Conservation (phyloP, 1,140 invertebrate genomes). For the Orussus abietinus region DNA sequence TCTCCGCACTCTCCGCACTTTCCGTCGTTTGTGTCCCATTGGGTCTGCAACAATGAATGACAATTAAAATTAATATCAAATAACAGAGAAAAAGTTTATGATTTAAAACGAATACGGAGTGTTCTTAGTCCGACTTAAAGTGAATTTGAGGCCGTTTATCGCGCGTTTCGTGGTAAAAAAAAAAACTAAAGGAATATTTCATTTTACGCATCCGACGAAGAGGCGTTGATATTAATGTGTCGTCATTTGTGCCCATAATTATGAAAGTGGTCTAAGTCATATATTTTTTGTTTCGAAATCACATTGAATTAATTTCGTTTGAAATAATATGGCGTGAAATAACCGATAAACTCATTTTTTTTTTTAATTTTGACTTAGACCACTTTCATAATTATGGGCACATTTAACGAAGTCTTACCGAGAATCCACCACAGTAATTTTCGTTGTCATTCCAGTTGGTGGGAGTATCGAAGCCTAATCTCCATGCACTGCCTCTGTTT, state of each 20-base stretch:
- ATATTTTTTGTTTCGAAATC: slow-evolving; percentile 2
- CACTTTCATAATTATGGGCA: no score
- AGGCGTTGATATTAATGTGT: not conserved
- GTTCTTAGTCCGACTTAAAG: not conserved
- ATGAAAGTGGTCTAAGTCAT: not conserved
- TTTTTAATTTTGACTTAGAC: slow-evolving; percentile 19
- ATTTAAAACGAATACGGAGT: not conserved
- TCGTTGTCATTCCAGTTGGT: slow-evolving; percentile 67
- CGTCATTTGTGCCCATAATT: not conserved
- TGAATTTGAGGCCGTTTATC: no score
- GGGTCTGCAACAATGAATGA: slow-evolving; percentile 24
- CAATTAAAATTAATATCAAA: slow-evolving; percentile 1
- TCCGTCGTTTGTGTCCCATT: slow-evolving; percentile 51
- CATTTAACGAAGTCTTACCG: no score
- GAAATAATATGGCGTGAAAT: slow-evolving; percentile 8
- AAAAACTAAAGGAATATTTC: not conserved
- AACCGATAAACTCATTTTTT: slow-evolving; percentile 6
- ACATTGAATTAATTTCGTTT: slow-evolving; percentile 7
- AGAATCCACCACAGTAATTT: slow-evolving; percentile 64
- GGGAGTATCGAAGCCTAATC: slow-evolving; percentile 70
- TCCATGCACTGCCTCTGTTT: slow-evolving; percentile 64
- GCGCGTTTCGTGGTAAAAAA: not conserved
- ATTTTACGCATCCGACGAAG: no score
- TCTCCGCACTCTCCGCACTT: slow-evolving; percentile 62
- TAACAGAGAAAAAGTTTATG: not conserved